phyloP scores from a whole-genome alignment of 1,140 invertebrate genomes.

The Hirudo medicinalis region DNA sequence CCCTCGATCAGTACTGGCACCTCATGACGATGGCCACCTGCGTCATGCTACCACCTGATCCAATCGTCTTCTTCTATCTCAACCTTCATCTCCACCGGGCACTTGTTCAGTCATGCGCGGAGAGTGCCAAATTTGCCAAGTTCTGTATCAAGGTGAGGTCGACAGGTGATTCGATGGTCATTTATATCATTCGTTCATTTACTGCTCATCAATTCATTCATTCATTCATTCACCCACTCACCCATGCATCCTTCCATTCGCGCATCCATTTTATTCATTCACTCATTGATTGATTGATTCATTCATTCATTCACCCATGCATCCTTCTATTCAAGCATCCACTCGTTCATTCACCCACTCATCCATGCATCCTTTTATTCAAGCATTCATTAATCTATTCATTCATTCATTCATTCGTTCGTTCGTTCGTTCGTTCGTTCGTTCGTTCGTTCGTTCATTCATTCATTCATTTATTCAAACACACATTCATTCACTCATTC shows the following conservation, averaged over 20 bases:
- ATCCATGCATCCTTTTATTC: not conserved
- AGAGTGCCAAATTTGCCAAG: slow-evolving; percentile 84
- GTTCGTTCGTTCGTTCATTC: too few relatives aligned
- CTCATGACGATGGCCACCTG: slow-evolving; percentile 73
- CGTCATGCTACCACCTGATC: slow-evolving; percentile 68
- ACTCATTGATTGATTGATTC: not conserved
- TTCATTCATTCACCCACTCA: not conserved
- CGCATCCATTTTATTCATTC: not conserved
- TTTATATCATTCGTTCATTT: not conserved
- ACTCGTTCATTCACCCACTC: not conserved
- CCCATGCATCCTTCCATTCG: not conserved
- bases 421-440: not conserved
- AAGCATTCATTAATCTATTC: not conserved
- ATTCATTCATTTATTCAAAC: too few relatives aligned
- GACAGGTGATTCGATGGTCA: not conserved
- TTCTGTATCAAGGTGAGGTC: slow-evolving; percentile 70
- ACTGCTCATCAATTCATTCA: not conserved
- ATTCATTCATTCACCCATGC: not conserved
- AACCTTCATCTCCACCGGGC: slow-evolving; percentile 76
- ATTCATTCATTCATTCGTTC: not conserved
- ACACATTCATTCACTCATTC: not conserved
- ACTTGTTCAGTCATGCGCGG: slow-evolving; percentile 70
- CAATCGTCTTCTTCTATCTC: slow-evolving; percentile 70
- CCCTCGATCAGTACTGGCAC: slow-evolving; percentile 80
- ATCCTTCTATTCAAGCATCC: too few relatives aligned